Conservation (phyloP, 1,140 invertebrate species). For the Panonychus citri region DNA sequence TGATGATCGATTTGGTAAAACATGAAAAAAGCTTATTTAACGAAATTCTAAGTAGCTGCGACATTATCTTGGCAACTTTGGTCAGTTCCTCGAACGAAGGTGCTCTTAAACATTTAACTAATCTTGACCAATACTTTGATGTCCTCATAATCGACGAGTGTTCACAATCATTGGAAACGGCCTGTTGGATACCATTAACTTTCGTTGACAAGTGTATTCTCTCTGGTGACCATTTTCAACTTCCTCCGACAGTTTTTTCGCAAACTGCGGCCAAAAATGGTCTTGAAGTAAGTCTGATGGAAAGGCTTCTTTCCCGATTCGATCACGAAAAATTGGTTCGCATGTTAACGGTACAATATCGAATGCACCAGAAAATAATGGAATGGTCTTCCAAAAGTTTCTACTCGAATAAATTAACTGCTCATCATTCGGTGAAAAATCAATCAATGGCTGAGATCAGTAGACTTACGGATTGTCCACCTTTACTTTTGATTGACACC, state of each 20-base stretch:
- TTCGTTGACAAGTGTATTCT: slow-evolving; percentile 44
- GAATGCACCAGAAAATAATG: slow-evolving; percentile 74
- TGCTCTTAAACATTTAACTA: slow-evolving; percentile 9
- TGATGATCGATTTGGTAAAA: no score
- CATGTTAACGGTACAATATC: slow-evolving; percentile 51
- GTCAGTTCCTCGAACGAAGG: background rate
- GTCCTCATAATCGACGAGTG: background rate
- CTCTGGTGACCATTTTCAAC: slow-evolving; percentile 75
- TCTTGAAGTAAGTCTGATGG: slow-evolving; percentile 60
- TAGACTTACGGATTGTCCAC: slow-evolving; percentile 20
- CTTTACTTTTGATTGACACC: slow-evolving; percentile 30
- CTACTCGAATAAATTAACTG: background rate
- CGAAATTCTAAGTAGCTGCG: no score
- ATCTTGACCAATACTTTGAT: background rate
- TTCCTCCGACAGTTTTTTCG: slow-evolving; percentile 61
- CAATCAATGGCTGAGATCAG: slow-evolving; percentile 29
- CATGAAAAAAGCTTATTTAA: no score
- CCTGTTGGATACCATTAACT: background rate
- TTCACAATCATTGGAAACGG: background rate
- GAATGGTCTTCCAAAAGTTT: slow-evolving; percentile 13
- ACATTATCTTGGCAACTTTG: background rate
- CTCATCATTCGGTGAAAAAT: slow-evolving; percentile 51
- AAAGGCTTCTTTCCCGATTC: slow-evolving; percentile 30
- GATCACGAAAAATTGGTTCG: slow-evolving; percentile 23
- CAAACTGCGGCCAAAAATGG: slow-evolving; percentile 35